These are phyloP conservation scores for Triplophysa siluroides DNA, from an alignment of 2,113 vertebrate species.

Conservation along the genomic window DNA sequence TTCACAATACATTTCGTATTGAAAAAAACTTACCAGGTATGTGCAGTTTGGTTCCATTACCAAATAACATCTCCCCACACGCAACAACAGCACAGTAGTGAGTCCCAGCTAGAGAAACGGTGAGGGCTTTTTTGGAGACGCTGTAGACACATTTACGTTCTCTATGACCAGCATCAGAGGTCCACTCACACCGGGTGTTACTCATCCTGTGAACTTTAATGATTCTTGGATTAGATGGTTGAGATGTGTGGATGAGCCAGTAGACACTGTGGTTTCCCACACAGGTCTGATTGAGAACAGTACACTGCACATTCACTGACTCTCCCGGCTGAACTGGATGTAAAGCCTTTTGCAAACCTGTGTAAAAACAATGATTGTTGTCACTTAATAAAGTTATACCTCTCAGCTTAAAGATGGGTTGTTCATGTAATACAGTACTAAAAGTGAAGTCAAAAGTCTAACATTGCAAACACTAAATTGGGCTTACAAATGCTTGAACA, in stretches of 20 bases:
- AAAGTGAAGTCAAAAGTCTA: neutral
- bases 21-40: slow-evolving; percentile 34
- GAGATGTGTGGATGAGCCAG: slow-evolving; percentile 58
- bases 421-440: neutral
- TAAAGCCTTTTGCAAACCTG: slow-evolving; percentile 2
- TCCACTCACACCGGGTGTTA: slow-evolving; percentile 30
- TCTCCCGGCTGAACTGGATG: slow-evolving; percentile 44
- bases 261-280: slow-evolving; percentile 56
- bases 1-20: neutral
- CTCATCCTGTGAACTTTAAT: slow-evolving; percentile 48
- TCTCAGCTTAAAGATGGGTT: neutral
- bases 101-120: slow-evolving; percentile 39
- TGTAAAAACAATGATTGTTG: slow-evolving; percentile 1
- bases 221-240: slow-evolving; percentile 45
- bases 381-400: neutral
- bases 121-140: slow-evolving; percentile 48
- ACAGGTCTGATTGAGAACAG: slow-evolving; percentile 49
- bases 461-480: neutral
- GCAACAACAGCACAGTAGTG: slow-evolving; percentile 54
- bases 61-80: slow-evolving; percentile 46
- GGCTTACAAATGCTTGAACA: neutral
- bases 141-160: slow-evolving; percentile 49
- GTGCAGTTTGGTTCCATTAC: slow-evolving; percentile 51
- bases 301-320: slow-evolving; percentile 60
- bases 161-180: slow-evolving; percentile 26